Evolutionary conservation across 2,113 vertebrate genomes (phyloP).

Genomic region (Eurypyga helias): DNA sequence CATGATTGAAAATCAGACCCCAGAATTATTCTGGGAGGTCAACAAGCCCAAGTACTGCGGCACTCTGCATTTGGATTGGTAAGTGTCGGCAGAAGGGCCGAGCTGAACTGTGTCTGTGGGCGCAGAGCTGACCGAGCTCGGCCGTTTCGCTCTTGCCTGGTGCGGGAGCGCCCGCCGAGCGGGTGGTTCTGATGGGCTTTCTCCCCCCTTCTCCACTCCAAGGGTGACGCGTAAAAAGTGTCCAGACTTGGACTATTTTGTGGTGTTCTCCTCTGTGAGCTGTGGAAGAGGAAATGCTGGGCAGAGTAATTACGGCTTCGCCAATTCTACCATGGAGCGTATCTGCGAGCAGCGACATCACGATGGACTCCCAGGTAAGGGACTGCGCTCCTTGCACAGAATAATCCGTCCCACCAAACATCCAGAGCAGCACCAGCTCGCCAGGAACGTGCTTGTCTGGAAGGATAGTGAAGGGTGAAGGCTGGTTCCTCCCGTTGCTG

Average conservation of each 20-base stretch:
- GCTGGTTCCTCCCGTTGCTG: background rate
- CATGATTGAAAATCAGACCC: slow-evolving; percentile 92
- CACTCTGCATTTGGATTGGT: slow-evolving; percentile 91
- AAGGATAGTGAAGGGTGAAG: background rate
- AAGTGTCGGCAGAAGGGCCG: slow-evolving; percentile 1
- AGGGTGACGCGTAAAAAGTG: slow-evolving; percentile 88
- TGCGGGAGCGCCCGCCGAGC: no score
- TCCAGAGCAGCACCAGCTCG: background rate
- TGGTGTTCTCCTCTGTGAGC: slow-evolving; percentile 96
- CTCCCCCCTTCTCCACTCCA: background rate
- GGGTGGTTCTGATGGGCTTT: background rate
- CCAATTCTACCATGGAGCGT: slow-evolving; percentile 97
- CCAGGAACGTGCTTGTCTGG: background rate
- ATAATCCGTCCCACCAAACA: background rate
- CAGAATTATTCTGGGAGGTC: slow-evolving; percentile 87
- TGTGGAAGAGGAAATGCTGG: slow-evolving; percentile 93
- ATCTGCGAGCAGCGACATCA: slow-evolving; percentile 89
- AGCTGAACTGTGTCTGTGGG: background rate
- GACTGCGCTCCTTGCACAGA: background rate
- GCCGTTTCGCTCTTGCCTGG: no score
- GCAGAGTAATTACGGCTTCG: slow-evolving; percentile 95
- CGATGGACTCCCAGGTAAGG: slow-evolving; percentile 83
- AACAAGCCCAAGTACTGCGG: slow-evolving; percentile 90
- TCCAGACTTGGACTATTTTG: slow-evolving; percentile 90
- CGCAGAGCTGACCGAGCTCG: background rate